Evolutionary conservation across 2,797 vertebrate species (phyloP).

Genomic region (Perodicticus potto): DNA sequence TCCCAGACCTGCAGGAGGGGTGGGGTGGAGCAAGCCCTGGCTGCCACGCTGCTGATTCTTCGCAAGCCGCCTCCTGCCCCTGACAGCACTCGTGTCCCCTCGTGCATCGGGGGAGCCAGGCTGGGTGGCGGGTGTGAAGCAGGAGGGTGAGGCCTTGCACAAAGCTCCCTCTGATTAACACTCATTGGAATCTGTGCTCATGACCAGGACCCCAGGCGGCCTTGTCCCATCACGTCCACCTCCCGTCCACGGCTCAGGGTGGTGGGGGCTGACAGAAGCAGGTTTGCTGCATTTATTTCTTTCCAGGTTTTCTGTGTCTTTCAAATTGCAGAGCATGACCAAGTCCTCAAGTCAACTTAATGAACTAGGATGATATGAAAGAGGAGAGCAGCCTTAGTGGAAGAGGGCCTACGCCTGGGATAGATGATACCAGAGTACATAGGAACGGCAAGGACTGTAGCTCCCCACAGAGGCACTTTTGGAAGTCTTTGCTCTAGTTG

Average conservation of each 20-base stretch:
- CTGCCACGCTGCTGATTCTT: rapidly evolving
- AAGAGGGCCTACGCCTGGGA: rapidly evolving
- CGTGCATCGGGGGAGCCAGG: background rate
- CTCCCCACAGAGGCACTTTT: no score
- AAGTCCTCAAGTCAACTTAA: rapidly evolving
- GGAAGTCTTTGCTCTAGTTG: background rate
- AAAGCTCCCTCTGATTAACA: rapidly evolving
- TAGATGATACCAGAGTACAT: rapidly evolving
- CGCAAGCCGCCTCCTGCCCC: background rate
- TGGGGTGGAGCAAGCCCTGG: rapidly evolving
- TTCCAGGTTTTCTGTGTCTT: background rate
- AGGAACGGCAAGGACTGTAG: rapidly evolving
- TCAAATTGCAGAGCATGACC: background rate
- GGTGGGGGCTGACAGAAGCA: rapidly evolving
- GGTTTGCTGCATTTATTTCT: rapidly evolving
- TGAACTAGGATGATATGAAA: rapidly evolving
- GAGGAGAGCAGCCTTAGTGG: no score
- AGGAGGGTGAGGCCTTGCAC: background rate
- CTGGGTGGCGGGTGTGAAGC: background rate
- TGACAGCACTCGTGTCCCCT: background rate
- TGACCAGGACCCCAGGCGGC: background rate
- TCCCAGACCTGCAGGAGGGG: background rate
- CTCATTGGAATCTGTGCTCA: rapidly evolving
- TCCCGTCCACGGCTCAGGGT: background rate
- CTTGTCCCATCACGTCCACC: rapidly evolving